phyloP scores from a whole-genome alignment of 2,888 invertebrate species.

The Ametastegia equiseti region DNA sequence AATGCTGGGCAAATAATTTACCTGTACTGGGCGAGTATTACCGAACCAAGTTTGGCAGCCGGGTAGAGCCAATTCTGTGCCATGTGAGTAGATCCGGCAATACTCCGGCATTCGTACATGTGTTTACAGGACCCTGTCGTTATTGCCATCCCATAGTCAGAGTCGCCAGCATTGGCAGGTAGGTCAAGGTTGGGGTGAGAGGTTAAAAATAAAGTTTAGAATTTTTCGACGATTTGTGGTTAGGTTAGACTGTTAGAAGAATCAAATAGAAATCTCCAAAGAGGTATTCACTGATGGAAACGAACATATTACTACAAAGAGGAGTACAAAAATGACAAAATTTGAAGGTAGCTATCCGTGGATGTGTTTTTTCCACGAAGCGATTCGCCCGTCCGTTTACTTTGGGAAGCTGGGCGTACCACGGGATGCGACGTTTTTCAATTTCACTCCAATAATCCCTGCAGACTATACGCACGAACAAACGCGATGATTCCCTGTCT shows the following conservation, averaged over 20 bases:
- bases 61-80: too few species aligned
- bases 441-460: slow-evolving; percentile 32
- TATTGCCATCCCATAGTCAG: background rate
- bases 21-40: too few species aligned
- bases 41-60: too few species aligned
- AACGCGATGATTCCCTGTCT: slow-evolving; percentile 48
- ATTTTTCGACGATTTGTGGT: too few species aligned
- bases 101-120: background rate
- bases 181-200: too few species aligned
- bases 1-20: too few species aligned
- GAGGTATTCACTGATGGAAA: too few species aligned
- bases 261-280: too few species aligned
- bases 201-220: background rate
- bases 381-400: background rate
- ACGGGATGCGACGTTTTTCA: slow-evolving; percentile 25
- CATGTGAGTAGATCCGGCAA: too few species aligned
- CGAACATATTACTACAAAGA: too few species aligned
- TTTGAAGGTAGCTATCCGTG: background rate
- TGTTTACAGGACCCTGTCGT: background rate
- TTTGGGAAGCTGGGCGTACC: background rate
- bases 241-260: too few species aligned
- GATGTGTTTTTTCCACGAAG: background rate
- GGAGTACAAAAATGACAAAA: background rate
- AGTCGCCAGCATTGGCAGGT: too few species aligned
- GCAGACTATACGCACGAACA: slow-evolving; percentile 19